Evolutionary conservation across 2,888 invertebrate species (phyloP), one percentile per base, ranked within the genome.

Genomic region (Lepidochrysops patricia): DNA sequence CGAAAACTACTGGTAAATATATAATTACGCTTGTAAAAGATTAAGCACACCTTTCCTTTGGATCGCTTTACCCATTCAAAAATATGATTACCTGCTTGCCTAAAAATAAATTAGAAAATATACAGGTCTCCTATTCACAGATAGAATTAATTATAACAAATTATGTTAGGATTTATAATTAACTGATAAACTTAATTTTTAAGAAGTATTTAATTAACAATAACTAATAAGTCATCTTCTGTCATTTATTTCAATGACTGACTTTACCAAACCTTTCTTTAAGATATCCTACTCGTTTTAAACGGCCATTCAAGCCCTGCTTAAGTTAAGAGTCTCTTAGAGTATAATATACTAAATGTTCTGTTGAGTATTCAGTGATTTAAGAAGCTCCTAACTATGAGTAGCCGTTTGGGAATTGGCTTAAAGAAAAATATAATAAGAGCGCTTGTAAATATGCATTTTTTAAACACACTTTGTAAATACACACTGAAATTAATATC

Each of bases 401-500:
- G 23, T 43, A 43, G 23, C 9, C 9, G 9, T 43, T 43, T 43
- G 12, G 23, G 23, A 19, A 29, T 29, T 27, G 29, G 19, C 57
- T 7, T 23, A 29, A 57, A 48, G 6, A 29, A 35, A 35, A 52
- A 12, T 59, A 59, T 25, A 52, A 27, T 59, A 35, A 26, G 27
- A 9, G 9, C n/a, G 58, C 58, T 50, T 59, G 59, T 59, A 59
- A 34, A 59, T 52, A 59, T 26, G 52, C 59, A 52, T 59, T 52
- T 59, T 50, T 19, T 49, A 52, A 52, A 37, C 19, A 59, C 52
- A 15, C 15, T 27, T 27, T 52, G 52, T 59, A 52, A 35, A 59
- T 59, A 59, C 27, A 52, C 59, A 49, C 52, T 15, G 27, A 27
- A 35, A 37, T 59, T 52, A 35, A 35, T 26, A 23, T 25, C 37